A percentile compares a stretch with the other conserved stretches of the same genome.
Conservation (phyloP, 1,140 invertebrate species). For the Atta cephalotes region DNA sequence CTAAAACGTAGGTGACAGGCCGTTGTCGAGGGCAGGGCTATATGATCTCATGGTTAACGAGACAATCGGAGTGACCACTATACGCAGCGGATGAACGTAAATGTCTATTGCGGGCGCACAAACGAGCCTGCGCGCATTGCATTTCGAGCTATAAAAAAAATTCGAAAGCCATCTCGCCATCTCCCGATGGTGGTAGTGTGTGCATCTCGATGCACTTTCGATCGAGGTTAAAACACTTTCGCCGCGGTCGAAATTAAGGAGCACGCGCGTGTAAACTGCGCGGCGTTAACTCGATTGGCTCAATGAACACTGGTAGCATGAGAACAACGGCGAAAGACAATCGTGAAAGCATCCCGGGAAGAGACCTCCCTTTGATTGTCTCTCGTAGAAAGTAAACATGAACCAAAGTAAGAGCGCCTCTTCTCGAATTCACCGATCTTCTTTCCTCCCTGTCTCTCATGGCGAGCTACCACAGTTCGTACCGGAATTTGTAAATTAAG, state of each 20-base stretch:
- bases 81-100: constrained; percentile 27
- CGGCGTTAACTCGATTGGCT: constrained; percentile 65
- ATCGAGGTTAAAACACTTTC: constrained; percentile 78
- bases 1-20: constrained; percentile 4
- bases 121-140: constrained; percentile 35
- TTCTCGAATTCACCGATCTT: constrained; percentile 30
- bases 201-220: constrained; percentile 70
- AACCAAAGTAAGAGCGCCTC: constrained; percentile 62
- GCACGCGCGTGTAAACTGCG: constrained; percentile 66
- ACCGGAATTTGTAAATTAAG: constrained; percentile 49
- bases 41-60: constrained; percentile 47
- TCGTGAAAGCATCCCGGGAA: constrained; percentile 81
- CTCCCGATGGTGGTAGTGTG: constrained; percentile 41
- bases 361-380: constrained; percentile 77
- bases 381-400: constrained; percentile 78
- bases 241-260: constrained; percentile 69
- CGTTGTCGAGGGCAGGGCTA: not conserved
- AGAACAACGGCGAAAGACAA: constrained; percentile 78
- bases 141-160: constrained; percentile 54
- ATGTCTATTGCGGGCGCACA: constrained; percentile 23
- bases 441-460: not conserved
- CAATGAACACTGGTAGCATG: constrained; percentile 77
- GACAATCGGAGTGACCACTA: constrained; percentile 19
- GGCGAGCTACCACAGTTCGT: not conserved
- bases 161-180: constrained; percentile 45